Conservation (phyloP, 2,797 vertebrate genomes). For the Tauraco hartlaubi region DNA sequence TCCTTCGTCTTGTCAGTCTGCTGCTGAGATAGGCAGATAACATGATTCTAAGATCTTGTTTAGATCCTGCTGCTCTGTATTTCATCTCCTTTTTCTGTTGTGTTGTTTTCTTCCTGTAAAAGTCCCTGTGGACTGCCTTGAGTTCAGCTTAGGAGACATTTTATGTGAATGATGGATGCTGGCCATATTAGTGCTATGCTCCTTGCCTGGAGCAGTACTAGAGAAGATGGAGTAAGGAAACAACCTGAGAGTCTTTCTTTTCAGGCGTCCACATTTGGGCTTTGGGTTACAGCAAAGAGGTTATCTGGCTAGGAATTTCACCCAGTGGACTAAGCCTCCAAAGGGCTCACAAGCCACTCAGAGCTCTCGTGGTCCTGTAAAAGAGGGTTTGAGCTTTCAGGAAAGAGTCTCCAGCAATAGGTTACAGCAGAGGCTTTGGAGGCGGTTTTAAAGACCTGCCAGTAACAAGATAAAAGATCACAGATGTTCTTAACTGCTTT, state of each 20-base stretch:
- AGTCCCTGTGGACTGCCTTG: background rate
- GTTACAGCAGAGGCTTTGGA: background rate
- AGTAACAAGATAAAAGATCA: background rate
- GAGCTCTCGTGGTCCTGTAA: background rate
- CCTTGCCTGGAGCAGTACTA: background rate
- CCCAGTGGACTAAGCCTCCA: background rate
- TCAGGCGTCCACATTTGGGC: background rate
- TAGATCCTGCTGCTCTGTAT: background rate
- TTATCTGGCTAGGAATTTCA: background rate
- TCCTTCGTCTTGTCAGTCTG: background rate
- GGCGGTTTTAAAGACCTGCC: background rate
- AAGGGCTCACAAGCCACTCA: background rate
- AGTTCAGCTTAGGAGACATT: background rate
- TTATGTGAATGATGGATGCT: background rate
- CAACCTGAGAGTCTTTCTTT: background rate
- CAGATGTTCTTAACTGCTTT: background rate
- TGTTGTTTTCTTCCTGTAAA: background rate
- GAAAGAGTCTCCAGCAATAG: background rate
- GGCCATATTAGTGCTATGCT: background rate
- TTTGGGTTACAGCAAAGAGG: background rate
- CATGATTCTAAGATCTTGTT: background rate
- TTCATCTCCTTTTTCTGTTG: background rate
- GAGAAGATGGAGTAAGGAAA: background rate
- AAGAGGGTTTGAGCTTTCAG: background rate
- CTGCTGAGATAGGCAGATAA: background rate